Percentiles rank a stretch among this genome's conserved stretches.
Evolutionary conservation across 1,140 invertebrate species (phyloP).

Genomic region (Halictus rubicundus): DNA sequence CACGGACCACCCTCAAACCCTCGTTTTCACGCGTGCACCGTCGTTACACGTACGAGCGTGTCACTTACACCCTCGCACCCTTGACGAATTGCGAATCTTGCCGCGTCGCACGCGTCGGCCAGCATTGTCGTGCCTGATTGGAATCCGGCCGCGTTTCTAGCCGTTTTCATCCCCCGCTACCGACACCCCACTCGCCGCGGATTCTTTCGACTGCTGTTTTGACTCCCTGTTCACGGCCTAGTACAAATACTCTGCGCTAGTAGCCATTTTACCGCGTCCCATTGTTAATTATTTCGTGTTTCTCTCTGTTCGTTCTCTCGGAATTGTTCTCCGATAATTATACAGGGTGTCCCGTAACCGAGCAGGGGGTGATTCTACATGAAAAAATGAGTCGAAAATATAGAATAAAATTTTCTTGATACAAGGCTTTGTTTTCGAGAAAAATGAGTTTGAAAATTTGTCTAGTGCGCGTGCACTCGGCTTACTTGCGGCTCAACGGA

Average conservation of each 20-base stretch:
- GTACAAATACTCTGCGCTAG: neutral
- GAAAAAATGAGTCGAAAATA: too few species aligned
- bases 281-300: conserved; percentile 21
- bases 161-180: conserved; percentile 4
- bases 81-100: conserved; percentile 49
- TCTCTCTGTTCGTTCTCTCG: neutral
- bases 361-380: too few species aligned
- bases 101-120: conserved; percentile 22
- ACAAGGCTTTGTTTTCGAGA: too few species aligned
- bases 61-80: conserved; percentile 20
- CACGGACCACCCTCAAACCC: conserved; percentile 16
- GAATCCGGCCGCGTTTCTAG: conserved; percentile 36
- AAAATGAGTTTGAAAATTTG: too few species aligned
- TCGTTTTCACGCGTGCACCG: conserved; percentile 26
- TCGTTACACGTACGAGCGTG: conserved; percentile 15
- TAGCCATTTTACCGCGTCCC: neutral
- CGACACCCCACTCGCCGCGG: neutral
- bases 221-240: neutral
- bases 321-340: too few species aligned
- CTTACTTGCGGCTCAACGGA: too few species aligned
- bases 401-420: too few species aligned
- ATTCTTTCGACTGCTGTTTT: conserved; percentile 21
- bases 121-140: conserved; percentile 50
- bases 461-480: too few species aligned
- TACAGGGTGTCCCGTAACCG: too few species aligned